These are phyloP conservation scores for Ophiodon elongatus DNA, from an alignment of 2,113 vertebrate genomes.

Conservation along the genomic window DNA sequence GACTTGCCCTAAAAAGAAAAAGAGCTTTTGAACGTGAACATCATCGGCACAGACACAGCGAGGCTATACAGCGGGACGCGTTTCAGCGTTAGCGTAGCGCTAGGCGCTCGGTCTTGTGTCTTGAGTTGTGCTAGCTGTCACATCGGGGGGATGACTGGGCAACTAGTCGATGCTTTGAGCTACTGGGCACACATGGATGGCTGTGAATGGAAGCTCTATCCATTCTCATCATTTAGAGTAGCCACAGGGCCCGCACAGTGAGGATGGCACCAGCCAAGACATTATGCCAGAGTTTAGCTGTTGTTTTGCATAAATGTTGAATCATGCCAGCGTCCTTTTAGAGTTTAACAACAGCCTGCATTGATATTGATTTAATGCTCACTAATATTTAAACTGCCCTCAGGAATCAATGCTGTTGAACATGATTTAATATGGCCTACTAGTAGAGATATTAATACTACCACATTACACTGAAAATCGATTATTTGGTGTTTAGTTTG, in stretches of 20 bases:
- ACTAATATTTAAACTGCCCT: slow-evolving; percentile 84
- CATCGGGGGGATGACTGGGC: slow-evolving; percentile 67
- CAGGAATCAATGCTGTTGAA: slow-evolving; percentile 76
- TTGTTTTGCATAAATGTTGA: slow-evolving; percentile 85
- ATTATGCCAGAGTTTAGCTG: slow-evolving; percentile 82
- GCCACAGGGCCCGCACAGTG: slow-evolving; percentile 75
- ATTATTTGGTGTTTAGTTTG: slow-evolving; percentile 61
- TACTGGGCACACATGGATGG: slow-evolving; percentile 69
- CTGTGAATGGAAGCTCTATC: slow-evolving; percentile 77
- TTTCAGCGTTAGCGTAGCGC: slow-evolving; percentile 40
- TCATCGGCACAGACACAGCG: slow-evolving; percentile 4
- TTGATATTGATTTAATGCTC: slow-evolving; percentile 84
- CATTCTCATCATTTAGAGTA: slow-evolving; percentile 71
- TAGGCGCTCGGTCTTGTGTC: slow-evolving; percentile 33
- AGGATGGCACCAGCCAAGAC: slow-evolving; percentile 81
- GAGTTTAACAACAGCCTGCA: slow-evolving; percentile 76
- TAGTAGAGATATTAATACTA: slow-evolving; percentile 64
- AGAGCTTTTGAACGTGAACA: slow-evolving; percentile 28
- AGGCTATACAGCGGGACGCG: slow-evolving; percentile 25
- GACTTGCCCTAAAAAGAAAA: slow-evolving; percentile 11
- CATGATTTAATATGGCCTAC: slow-evolving; percentile 76
- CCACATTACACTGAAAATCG: slow-evolving; percentile 60
- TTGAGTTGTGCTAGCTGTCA: slow-evolving; percentile 64
- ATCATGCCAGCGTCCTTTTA: slow-evolving; percentile 82
- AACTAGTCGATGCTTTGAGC: slow-evolving; percentile 72